A percentile compares a stretch with the other conserved stretches of the same genome.
Evolutionary conservation across 1,140 invertebrate species (phyloP).

Genomic region (Pectinophora gossypiella): DNA sequence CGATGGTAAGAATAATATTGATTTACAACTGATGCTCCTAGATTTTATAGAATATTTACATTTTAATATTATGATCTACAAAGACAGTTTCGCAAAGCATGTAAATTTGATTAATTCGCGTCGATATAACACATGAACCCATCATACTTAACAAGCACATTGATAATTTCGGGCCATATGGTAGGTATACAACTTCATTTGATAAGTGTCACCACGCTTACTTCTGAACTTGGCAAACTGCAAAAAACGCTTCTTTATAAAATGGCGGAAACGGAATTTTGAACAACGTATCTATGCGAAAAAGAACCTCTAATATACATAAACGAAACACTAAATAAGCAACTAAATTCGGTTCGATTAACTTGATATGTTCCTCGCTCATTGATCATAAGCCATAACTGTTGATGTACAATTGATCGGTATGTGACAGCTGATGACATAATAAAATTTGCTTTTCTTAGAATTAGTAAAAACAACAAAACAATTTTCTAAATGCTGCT

Average conservation of each 20-base stretch:
- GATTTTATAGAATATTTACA: too few species aligned
- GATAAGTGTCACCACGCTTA: too few species aligned
- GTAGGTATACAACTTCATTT: too few species aligned
- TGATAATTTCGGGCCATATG: too few species aligned
- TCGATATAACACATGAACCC: too few species aligned
- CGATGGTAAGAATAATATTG: too few species aligned
- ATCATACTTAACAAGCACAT: too few species aligned
- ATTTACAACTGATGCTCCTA: too few species aligned
- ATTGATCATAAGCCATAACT: constrained; percentile 40
- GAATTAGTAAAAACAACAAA: constrained; percentile 53
- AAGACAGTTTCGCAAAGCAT: too few species aligned
- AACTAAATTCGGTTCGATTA: constrained; percentile 43
- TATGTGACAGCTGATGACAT: constrained; percentile 25
- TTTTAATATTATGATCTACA: too few species aligned
- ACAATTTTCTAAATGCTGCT: constrained; percentile 69
- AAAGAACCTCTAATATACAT: constrained; percentile 68
- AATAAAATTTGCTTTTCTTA: constrained; percentile 20
- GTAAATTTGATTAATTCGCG: too few species aligned
- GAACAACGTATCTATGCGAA: constrained; percentile 67
- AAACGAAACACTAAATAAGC: constrained; percentile 33
- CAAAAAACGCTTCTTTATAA: constrained; percentile 17
- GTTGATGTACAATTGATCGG: constrained; percentile 20
- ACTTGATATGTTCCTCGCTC: constrained; percentile 65
- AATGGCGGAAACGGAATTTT: constrained; percentile 51
- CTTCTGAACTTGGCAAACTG: constrained; percentile 32